These are phyloP conservation scores for Ciona savignyi DNA, from an alignment of 23 tunicate genomes.

Conservation along the genomic window DNA sequence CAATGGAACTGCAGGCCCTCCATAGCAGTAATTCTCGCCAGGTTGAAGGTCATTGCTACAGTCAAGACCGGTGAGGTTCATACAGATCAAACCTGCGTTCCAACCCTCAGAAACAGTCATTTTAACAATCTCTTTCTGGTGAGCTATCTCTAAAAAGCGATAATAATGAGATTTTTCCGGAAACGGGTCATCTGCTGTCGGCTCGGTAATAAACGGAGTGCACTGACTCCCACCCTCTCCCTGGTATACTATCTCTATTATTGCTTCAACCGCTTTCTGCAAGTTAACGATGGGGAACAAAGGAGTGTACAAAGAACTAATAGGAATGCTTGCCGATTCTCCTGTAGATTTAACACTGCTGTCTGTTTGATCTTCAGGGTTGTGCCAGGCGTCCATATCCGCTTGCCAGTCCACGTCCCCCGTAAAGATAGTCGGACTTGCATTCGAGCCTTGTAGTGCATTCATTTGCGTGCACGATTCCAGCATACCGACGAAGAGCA, in stretches of 20 bases:
- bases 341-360: neutral
- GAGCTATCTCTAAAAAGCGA: slow-evolving; percentile 32
- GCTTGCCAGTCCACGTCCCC: neutral
- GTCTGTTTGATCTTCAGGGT: neutral
- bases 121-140: slow-evolving; percentile 10
- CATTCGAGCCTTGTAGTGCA: neutral
- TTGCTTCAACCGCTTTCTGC: slow-evolving; percentile 36
- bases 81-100: neutral
- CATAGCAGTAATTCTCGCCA: slow-evolving; percentile 14
- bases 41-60: neutral
- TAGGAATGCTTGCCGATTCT: neutral
- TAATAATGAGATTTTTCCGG: slow-evolving; percentile 27
- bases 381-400: neutral
- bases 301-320: neutral
- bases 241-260: slow-evolving; percentile 20
- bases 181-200: neutral
- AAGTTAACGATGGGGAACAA: slow-evolving; percentile 24
- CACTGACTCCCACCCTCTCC: slow-evolving; percentile 48
- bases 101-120: neutral
- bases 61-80: slow-evolving; percentile 1
- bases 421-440: neutral
- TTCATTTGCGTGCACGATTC: neutral
- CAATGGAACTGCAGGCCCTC: slow-evolving; percentile 18
- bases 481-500: neutral
- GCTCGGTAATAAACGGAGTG: slow-evolving; percentile 8